Evolutionary conservation across 2,888 invertebrate genomes (phyloP).

Genomic region (Malacosoma neustria): DNA sequence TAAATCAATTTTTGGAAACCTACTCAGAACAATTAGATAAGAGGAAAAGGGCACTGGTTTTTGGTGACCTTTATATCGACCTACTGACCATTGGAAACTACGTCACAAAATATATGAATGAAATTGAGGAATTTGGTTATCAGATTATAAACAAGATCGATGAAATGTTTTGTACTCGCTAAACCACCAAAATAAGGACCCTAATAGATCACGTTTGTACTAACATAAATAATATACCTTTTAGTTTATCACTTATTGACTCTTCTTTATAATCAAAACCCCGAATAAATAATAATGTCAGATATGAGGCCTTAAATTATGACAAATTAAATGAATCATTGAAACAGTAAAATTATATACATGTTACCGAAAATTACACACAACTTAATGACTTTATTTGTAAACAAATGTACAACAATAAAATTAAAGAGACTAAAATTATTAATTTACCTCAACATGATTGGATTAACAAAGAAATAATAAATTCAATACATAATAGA

Average conservation of each 20-base stretch:
- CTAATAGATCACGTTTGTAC: conserved; percentile 12
- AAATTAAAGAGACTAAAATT: conserved; percentile 5
- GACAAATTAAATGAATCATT: conserved; percentile 6
- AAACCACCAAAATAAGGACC: conserved; percentile 6
- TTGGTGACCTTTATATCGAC: conserved; percentile 10
- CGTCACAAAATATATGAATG: neutral
- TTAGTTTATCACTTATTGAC: conserved; percentile 9
- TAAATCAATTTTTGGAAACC: conserved; percentile 1
- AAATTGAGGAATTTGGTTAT: conserved; percentile 6
- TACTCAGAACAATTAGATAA: conserved; percentile 2
- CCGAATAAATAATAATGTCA: conserved; percentile 1
- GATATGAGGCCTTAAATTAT: conserved; percentile 14
- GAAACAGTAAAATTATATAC: neutral
- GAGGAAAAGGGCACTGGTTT: conserved; percentile 3
- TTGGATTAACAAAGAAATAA: conserved; percentile 14
- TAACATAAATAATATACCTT: conserved; percentile 7
- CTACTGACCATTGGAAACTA: neutral
- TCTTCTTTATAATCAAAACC: conserved; percentile 5
- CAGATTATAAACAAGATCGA: conserved; percentile 9
- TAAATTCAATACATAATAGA: conserved; percentile 8
- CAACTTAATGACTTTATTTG: conserved; percentile 1
- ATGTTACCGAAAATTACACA: conserved; percentile 1
- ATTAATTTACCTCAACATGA: conserved; percentile 7
- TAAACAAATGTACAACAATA: neutral
- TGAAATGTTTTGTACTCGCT: conserved; percentile 9